Evolutionary conservation across 2,113 vertebrate species (phyloP).

Genomic region (Brachyistius frenatus): DNA sequence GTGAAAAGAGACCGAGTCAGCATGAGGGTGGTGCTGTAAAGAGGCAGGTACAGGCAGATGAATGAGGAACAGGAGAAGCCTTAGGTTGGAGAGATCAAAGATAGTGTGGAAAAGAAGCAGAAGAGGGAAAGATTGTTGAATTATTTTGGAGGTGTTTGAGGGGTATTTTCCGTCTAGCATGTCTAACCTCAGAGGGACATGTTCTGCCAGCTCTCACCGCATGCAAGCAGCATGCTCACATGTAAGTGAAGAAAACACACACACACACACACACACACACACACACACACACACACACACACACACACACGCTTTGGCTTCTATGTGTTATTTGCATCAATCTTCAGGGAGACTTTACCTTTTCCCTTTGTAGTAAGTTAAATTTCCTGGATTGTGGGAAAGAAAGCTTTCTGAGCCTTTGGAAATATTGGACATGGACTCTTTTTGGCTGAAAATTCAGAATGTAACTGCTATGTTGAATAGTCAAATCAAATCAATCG

Average conservation of each 20-base stretch:
- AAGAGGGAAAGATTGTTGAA: slow-evolving; percentile 59
- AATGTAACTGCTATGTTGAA: slow-evolving; percentile 17
- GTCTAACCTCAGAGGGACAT: slow-evolving; percentile 62
- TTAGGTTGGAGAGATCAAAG: slow-evolving; percentile 66
- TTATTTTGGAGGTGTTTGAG: slow-evolving; percentile 67
- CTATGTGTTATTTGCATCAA: slow-evolving; percentile 47
- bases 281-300: slow-evolving; percentile 15
- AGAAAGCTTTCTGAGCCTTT: slow-evolving; percentile 17
- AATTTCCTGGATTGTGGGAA: slow-evolving; percentile 38
- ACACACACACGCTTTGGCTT: slow-evolving; percentile 23
- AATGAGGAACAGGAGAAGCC: slow-evolving; percentile 57
- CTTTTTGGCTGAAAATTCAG: slow-evolving; percentile 4
- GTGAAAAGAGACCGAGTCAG: slow-evolving; percentile 62
- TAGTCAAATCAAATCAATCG: slow-evolving; percentile 40
- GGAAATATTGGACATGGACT: slow-evolving; percentile 15
- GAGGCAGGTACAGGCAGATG: slow-evolving; percentile 52
- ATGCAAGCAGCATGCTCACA: slow-evolving; percentile 31
- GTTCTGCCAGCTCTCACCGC: slow-evolving; percentile 57
- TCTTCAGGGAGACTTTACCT: slow-evolving; percentile 46
- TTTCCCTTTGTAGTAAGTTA: slow-evolving; percentile 42
- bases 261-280: slow-evolving; percentile 7
- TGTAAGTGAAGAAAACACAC: slow-evolving; percentile 9
- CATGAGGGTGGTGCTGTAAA: slow-evolving; percentile 39
- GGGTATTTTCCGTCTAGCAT: slow-evolving; percentile 63
- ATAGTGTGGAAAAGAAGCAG: slow-evolving; percentile 42